Conservation (phyloP, 2,888 invertebrate species). For the Lepidochrysops patricia region DNA sequence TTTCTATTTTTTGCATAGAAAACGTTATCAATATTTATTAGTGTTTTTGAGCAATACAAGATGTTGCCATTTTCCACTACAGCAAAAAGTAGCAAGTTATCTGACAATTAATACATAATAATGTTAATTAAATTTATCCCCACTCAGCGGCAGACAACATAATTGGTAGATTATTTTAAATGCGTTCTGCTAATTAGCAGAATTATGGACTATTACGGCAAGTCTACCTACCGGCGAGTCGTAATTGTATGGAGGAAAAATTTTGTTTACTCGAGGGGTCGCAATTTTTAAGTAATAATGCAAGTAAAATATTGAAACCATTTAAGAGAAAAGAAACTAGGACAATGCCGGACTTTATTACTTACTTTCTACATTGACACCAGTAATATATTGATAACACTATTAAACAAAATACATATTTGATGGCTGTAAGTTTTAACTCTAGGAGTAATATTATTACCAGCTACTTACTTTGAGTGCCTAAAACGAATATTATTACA, state of each 20-base stretch:
- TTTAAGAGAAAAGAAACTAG: no score
- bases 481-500: no score
- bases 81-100: background rate
- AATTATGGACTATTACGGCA: background rate
- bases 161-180: constrained; percentile 2
- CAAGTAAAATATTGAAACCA: no score
- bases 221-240: background rate
- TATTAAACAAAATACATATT: no score
- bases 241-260: background rate
- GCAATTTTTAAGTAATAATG: no score
- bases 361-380: no score
- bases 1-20: background rate
- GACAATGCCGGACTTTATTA: no score
- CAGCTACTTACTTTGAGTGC: no score
- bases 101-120: constrained; percentile 1
- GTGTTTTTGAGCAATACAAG: background rate
- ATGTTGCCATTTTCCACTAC: background rate
- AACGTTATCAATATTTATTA: background rate
- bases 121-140: background rate
- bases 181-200: background rate
- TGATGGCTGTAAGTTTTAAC: no score
- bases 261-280: background rate
- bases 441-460: no score
- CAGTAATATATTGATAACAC: no score
- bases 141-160: background rate